Percentiles rank a stretch among this genome's conserved stretches.
Evolutionary conservation across 2,888 invertebrate species (phyloP).

Genomic region (Dicycla oo): DNA sequence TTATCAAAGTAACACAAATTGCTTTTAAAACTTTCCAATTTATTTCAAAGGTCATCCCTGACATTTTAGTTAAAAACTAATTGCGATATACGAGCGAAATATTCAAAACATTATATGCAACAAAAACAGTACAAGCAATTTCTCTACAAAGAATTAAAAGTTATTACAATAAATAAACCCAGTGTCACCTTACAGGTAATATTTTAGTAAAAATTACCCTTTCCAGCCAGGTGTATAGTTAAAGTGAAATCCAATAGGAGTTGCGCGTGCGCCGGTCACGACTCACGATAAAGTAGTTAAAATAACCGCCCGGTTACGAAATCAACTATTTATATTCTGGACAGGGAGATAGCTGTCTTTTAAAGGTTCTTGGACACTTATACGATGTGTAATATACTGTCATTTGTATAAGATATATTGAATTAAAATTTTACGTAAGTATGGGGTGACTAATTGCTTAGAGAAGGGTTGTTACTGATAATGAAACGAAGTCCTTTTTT

Average conservation of each 20-base stretch:
- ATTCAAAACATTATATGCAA: constrained; percentile 8
- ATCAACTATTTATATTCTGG: constrained; percentile 68
- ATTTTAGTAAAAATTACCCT: constrained; percentile 46
- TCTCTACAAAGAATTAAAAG: constrained; percentile 38
- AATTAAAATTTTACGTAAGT: constrained; percentile 1
- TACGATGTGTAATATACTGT: constrained; percentile 9
- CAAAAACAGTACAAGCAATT: constrained; percentile 22
- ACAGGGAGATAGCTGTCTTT: constrained; percentile 46
- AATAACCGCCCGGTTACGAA: constrained; percentile 61
- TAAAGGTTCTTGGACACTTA: constrained; percentile 50
- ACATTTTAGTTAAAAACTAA: constrained; percentile 43
- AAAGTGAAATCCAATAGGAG: constrained; percentile 55
- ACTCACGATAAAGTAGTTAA: constrained; percentile 69
- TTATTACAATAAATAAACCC: constrained; percentile 45
- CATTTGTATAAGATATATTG: constrained; percentile 15
- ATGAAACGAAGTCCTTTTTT: background rate
- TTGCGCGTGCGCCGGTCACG: constrained; percentile 50
- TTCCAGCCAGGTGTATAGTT: constrained; percentile 53
- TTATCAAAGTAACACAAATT: constrained; percentile 3
- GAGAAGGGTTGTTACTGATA: background rate
- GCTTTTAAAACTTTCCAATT: constrained; percentile 29
- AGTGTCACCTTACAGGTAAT: constrained; percentile 37
- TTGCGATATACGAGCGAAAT: constrained; percentile 36
- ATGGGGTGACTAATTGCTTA: background rate
- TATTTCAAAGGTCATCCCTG: constrained; percentile 37